A percentile compares a stretch with the other conserved stretches of the same genome.
Conservation (phyloP, 2,797 vertebrate genomes). For the Siniperca scherzeri region DNA sequence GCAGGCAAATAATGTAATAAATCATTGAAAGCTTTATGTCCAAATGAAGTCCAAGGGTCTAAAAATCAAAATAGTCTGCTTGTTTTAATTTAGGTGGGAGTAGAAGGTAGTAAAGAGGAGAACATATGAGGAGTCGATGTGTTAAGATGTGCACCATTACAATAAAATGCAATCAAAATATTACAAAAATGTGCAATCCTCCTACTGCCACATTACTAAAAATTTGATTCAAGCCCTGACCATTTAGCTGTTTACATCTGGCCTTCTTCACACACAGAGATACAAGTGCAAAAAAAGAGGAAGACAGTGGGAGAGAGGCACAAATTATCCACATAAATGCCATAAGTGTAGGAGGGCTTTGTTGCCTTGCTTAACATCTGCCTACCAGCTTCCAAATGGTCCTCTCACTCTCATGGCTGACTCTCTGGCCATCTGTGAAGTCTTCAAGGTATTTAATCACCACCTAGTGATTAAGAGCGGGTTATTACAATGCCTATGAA, state of each 20-base stretch:
- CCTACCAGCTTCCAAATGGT: constrained; percentile 1
- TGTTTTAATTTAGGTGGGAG: not conserved
- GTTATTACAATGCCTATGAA: not conserved
- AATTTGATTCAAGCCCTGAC: not conserved
- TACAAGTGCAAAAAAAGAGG: not conserved
- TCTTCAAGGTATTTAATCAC: constrained; percentile 33
- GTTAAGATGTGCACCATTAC: not conserved
- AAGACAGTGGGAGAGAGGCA: constrained; percentile 2
- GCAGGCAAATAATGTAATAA: not conserved
- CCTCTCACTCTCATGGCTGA: constrained; percentile 1
- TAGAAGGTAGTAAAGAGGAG: not conserved
- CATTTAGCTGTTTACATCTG: not conserved
- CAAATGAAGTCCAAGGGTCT: not conserved
- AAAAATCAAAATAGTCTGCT: not conserved
- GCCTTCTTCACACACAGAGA: not conserved
- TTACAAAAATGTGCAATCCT: not conserved
- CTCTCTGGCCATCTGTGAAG: constrained; percentile 16
- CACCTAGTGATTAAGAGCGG: constrained; percentile 13
- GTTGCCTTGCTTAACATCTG: constrained; percentile 24
- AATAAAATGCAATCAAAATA: constrained; percentile 6
- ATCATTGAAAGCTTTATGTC: not conserved
- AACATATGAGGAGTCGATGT: not conserved
- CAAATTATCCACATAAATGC: constrained; percentile 27
- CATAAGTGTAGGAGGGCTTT: constrained; percentile 6
- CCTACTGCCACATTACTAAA: not conserved